These are phyloP conservation scores for Dorcus hopei DNA, from an alignment of 2,888 invertebrate species.

Conservation along the genomic window DNA sequence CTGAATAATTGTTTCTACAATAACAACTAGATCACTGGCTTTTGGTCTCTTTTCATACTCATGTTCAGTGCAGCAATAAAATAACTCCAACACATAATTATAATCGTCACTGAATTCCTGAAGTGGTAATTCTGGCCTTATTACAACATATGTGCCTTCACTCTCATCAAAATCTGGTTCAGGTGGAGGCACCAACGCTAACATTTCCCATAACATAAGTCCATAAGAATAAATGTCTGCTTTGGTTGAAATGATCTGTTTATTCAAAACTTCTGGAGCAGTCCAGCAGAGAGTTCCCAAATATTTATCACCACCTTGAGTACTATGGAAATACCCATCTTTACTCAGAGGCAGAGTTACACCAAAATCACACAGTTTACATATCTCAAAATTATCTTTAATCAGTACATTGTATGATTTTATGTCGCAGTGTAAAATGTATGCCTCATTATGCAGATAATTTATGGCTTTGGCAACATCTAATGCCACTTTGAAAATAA, in stretches of 20 bases:
- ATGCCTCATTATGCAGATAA: conserved; percentile 71
- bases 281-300: conserved; percentile 77
- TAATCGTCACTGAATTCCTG: conserved; percentile 61
- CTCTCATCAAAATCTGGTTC: conserved; percentile 42
- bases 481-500: conserved; percentile 63
- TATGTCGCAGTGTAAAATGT: conserved; percentile 76
- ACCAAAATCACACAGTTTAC: conserved; percentile 84
- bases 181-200: conserved; percentile 70
- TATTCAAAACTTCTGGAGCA: conserved; percentile 72
- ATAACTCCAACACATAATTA: conserved; percentile 62
- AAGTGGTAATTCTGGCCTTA: conserved; percentile 67
- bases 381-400: conserved; percentile 65
- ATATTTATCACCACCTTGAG: conserved; percentile 48
- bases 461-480: conserved; percentile 70
- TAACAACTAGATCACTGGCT: conserved; percentile 54
- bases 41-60: conserved; percentile 58
- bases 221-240: conserved; percentile 81
- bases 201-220: conserved; percentile 77
- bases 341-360: conserved; percentile 70
- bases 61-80: conserved; percentile 67
- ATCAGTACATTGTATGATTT: conserved; percentile 81
- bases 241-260: conserved; percentile 61
- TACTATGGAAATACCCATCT: conserved; percentile 54
- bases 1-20: conserved; percentile 48
- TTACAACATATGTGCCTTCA: conserved; percentile 56